These are phyloP conservation scores for Turnix velox DNA, from an alignment of 2,113 vertebrate species.

Conservation along the genomic window DNA sequence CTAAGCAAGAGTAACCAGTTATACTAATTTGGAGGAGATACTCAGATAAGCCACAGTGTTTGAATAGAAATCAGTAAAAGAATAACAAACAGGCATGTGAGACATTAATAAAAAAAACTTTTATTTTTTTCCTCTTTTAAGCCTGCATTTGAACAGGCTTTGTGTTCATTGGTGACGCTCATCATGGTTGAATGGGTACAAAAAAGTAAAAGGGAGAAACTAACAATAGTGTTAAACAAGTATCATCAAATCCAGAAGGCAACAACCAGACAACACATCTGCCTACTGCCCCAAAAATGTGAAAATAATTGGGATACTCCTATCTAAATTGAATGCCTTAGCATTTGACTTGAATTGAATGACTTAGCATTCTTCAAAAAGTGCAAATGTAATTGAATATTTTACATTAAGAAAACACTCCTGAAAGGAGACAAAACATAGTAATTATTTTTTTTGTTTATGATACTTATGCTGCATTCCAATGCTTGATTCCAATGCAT, in stretches of 20 bases:
- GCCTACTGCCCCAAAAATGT: conserved; percentile 15
- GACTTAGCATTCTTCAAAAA: conserved; percentile 19
- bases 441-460: conserved; percentile 53
- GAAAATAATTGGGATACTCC: neutral
- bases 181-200: neutral
- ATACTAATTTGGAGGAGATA: neutral
- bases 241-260: neutral
- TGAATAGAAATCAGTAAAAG: neutral
- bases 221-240: neutral
- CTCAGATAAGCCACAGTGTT: neutral
- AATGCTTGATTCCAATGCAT: conserved; percentile 5
- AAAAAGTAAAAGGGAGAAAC: neutral
- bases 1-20: neutral
- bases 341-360: too few relatives aligned
- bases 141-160: neutral
- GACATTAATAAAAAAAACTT: neutral
- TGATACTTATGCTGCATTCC: conserved; percentile 12
- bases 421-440: conserved; percentile 15
- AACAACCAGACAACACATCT: neutral
- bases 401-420: conserved; percentile 53
- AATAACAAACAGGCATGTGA: neutral
- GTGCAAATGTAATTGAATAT: conserved; percentile 29
- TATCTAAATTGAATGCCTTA: neutral
- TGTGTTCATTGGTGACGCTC: neutral
- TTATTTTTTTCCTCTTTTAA: neutral